These are phyloP conservation scores for Garra rufa DNA, from an alignment of 2,113 vertebrate species.

Conservation along the genomic window DNA sequence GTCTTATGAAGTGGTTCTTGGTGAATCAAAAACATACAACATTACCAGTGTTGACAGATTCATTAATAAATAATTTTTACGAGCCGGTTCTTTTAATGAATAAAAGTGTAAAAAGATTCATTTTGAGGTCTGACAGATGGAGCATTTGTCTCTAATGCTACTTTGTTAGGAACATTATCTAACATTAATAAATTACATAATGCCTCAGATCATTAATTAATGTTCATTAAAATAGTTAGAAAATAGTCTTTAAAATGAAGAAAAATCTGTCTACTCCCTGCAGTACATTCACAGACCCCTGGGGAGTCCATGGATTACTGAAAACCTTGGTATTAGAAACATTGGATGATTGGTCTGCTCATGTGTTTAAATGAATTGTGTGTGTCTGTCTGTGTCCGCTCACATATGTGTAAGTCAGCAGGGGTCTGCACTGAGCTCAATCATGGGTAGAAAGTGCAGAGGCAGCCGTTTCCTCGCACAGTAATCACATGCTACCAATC, in stretches of 20 bases:
- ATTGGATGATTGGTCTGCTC: not conserved
- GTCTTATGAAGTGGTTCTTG: not conserved
- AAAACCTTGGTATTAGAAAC: not conserved
- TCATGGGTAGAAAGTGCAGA: constrained; percentile 45
- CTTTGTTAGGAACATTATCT: not conserved
- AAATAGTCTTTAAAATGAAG: not conserved
- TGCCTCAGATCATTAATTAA: not conserved
- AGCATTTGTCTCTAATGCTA: not conserved
- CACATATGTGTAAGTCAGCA: constrained; percentile 41
- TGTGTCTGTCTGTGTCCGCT: not conserved
- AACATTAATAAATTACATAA: not conserved
- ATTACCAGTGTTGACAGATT: not conserved
- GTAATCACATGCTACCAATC: constrained; percentile 21
- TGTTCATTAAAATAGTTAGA: not conserved
- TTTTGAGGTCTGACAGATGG: not conserved
- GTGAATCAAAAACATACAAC: not conserved
- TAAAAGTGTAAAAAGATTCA: not conserved
- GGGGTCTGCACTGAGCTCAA: constrained; percentile 35
- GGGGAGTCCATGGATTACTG: not conserved
- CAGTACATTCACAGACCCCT: not conserved
- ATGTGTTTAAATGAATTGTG: not conserved
- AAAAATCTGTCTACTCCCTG: not conserved
- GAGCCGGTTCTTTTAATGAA: not conserved
- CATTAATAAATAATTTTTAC: not conserved
- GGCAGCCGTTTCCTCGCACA: constrained; percentile 27